These are phyloP conservation scores for Cyphomyrus discorhynchus DNA, from an alignment of 2,113 vertebrate species.

Conservation along the genomic window DNA sequence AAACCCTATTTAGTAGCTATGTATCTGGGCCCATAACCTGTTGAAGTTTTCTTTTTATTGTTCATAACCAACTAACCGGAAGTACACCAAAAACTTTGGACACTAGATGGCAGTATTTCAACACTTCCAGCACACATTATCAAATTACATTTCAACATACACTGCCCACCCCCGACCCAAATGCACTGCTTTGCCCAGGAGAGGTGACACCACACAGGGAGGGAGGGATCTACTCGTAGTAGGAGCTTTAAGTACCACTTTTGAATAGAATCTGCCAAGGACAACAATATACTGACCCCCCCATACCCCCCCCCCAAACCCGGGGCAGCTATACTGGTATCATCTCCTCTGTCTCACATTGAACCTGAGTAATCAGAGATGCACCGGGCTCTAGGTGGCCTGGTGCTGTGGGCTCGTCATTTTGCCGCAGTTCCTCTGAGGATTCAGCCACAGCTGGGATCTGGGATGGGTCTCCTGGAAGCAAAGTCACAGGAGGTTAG, in stretches of 20 bases:
- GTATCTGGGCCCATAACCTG: no score
- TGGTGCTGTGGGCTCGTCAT: neutral
- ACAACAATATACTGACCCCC: neutral
- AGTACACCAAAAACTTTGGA: no score
- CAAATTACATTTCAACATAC: neutral
- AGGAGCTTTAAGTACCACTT: neutral
- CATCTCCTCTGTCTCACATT: neutral
- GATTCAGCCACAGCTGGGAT: neutral
- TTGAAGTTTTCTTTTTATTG: no score
- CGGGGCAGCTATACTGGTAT: neutral
- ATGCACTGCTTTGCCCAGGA: neutral
- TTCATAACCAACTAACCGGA: no score
- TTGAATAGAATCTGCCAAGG: neutral
- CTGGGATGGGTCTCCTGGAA: neutral
- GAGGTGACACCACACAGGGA: neutral
- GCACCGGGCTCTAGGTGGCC: neutral
- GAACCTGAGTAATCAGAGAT: neutral
- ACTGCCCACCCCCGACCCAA: neutral
- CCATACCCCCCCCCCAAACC: neutral
- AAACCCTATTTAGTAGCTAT: no score
- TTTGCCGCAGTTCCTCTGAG: neutral
- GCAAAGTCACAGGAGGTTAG: neutral
- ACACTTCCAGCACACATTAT: no score
- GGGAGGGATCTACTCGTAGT: neutral
- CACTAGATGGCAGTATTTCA: no score